Percentiles rank a stretch among this genome's conserved stretches.
Evolutionary conservation across 1,140 invertebrate species (phyloP).

Genomic region (Drosophila takahashii): DNA sequence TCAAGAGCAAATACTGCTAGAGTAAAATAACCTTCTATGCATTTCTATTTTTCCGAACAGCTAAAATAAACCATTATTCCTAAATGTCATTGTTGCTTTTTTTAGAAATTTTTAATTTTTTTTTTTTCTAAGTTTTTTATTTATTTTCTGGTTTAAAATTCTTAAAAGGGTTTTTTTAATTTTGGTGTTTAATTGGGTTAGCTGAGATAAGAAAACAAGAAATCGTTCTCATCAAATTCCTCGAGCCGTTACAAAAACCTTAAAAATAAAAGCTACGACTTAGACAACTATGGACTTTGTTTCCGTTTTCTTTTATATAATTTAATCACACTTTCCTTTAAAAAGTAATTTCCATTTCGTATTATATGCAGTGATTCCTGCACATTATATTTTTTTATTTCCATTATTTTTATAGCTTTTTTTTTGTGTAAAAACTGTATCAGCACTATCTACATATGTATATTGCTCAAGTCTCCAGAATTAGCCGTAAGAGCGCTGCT

Average conservation of each 20-base stretch:
- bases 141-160: not conserved
- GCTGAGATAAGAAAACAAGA: not conserved
- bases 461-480: not conserved
- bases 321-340: no score
- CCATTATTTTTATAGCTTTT: no score
- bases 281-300: no score
- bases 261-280: no score
- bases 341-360: no score
- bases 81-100: not conserved
- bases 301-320: no score
- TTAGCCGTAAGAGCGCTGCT: not conserved
- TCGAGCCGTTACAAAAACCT: no score
- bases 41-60: slow-evolving; percentile 23
- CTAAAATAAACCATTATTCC: not conserved
- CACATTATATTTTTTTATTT: no score
- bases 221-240: not conserved
- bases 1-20: slow-evolving; percentile 70
- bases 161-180: not conserved
- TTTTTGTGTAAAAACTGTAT: not conserved
- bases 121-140: not conserved
- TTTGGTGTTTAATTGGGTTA: not conserved
- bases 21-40: not conserved
- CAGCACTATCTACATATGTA: slow-evolving; percentile 7
- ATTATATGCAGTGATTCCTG: no score
- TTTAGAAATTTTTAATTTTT: not conserved